Evolutionary conservation across 2,113 vertebrate species (phyloP).

Genomic region (Chaetops frenatus): DNA sequence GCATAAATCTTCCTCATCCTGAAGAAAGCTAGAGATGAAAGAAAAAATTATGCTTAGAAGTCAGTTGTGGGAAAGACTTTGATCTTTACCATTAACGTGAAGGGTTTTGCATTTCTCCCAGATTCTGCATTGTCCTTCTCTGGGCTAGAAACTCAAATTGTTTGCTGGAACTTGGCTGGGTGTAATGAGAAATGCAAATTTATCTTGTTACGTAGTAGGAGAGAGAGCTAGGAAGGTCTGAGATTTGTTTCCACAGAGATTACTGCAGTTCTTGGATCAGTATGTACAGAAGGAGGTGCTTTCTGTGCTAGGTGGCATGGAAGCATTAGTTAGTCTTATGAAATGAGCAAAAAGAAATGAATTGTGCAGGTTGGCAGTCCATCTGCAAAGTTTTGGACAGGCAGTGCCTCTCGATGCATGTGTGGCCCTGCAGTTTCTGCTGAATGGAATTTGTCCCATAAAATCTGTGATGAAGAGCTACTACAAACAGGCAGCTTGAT

Average conservation of each 20-base stretch:
- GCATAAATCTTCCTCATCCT: slow-evolving; percentile 15
- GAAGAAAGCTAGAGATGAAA: slow-evolving; percentile 43
- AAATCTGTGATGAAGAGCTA: not conserved
- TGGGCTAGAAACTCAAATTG: not conserved
- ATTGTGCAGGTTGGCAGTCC: not conserved
- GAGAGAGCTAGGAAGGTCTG: not conserved
- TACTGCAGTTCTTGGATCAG: not conserved
- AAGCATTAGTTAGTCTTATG: not conserved
- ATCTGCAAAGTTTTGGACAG: not conserved
- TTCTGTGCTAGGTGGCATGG: not conserved
- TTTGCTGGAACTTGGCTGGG: slow-evolving; percentile 12
- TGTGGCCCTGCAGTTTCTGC: not conserved
- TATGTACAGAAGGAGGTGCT: not conserved
- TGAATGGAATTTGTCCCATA: not conserved
- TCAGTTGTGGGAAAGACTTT: slow-evolving; percentile 7
- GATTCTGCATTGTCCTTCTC: not conserved
- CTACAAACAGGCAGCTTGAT: not conserved
- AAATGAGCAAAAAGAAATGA: not conserved
- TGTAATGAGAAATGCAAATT: not conserved
- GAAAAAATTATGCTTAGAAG: slow-evolving; percentile 17
- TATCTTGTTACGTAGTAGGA: not conserved
- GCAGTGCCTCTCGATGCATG: not conserved
- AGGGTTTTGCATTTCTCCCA: not conserved
- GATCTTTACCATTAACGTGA: slow-evolving; percentile 6
- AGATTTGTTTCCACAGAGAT: slow-evolving; percentile 29